A percentile compares a stretch with the other conserved stretches of the same genome.
These are phyloP conservation scores for Chlorospingus semifuscus DNA, from an alignment of 2,797 vertebrate genomes.

Conservation along the genomic window DNA sequence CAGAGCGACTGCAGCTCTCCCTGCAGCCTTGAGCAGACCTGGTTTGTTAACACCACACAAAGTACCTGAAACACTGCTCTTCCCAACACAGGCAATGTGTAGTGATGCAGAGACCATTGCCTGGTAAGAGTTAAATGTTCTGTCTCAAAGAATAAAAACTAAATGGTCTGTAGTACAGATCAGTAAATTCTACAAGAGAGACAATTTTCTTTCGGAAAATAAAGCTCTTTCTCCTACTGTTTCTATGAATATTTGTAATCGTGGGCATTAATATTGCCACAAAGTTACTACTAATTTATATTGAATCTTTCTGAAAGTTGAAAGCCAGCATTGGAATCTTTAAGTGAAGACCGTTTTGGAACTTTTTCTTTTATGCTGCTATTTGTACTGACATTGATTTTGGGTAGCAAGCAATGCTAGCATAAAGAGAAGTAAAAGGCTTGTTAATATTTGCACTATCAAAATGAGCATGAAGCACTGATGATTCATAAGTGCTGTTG, in stretches of 20 bases:
- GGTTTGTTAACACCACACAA: background rate
- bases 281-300: background rate
- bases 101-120: background rate
- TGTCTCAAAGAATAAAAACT: background rate
- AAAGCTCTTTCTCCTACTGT: background rate
- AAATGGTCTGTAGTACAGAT: background rate
- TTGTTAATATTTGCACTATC: conserved; percentile 21
- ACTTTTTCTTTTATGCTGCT: background rate
- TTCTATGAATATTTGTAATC: background rate
- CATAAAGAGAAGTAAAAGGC: conserved; percentile 7
- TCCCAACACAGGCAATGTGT: background rate
- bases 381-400: conserved; percentile 26
- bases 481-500: conserved; percentile 19
- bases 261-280: background rate
- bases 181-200: background rate
- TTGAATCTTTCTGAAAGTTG: background rate
- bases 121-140: background rate
- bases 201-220: background rate
- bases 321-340: background rate
- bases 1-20: fast-evolving
- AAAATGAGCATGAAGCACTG: background rate
- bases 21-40: background rate
- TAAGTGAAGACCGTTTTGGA: background rate
- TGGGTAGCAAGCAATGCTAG: background rate
- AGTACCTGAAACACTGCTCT: background rate